A percentile compares a stretch with the other conserved stretches of the same genome.
Conservation (phyloP, 2,888 invertebrate species). For the Gortyna flavago region DNA sequence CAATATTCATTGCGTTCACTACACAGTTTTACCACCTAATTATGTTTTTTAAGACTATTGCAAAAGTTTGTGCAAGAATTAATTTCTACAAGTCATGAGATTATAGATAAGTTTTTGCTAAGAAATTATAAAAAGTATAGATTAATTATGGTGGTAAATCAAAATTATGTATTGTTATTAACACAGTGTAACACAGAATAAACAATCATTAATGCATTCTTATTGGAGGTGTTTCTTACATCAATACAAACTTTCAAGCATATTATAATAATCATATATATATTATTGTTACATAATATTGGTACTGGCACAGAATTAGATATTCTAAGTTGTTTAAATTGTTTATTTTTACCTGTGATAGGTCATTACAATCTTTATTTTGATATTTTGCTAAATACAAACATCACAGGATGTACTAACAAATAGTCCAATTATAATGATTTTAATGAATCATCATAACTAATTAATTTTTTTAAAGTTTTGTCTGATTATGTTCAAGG, state of each 20-base stretch:
- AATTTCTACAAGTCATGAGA: slow-evolving; percentile 9
- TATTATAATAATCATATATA: not conserved
- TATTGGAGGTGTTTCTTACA: not conserved
- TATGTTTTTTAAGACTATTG: not conserved
- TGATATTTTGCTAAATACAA: not conserved
- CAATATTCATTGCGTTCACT: not conserved
- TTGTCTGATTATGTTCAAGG: slow-evolving; percentile 11
- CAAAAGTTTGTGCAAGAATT: slow-evolving; percentile 33
- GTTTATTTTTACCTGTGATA: not conserved
- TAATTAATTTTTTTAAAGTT: slow-evolving; percentile 5
- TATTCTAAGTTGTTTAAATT: not conserved
- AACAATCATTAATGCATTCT: not conserved
- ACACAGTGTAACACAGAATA: not conserved
- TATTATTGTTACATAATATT: too few species aligned
- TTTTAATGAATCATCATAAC: slow-evolving; percentile 26
- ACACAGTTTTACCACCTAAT: not conserved
- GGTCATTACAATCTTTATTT: not conserved
- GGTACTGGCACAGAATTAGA: not conserved
- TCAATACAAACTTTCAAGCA: not conserved
- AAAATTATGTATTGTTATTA: not conserved
- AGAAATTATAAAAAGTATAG: not conserved
- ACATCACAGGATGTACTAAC: not conserved
- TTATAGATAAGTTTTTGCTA: not conserved
- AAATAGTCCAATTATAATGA: slow-evolving; percentile 8
- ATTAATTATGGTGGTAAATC: not conserved